Base-by-base conservation (phyloP, 2,888 invertebrate species). In the Harmothoe impar region DNA sequence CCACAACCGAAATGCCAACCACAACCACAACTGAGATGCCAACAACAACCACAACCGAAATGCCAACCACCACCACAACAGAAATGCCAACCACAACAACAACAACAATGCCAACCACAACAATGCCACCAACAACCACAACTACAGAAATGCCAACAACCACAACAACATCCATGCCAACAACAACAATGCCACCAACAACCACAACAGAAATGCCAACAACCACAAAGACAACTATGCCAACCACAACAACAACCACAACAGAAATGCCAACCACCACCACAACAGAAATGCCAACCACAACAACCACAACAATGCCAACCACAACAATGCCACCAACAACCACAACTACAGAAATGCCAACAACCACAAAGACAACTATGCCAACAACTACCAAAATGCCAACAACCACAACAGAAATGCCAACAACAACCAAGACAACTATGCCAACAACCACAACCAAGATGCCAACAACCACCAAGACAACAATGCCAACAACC, bases 71-170 rank as follows among this genome's bases (percentile, higher is more conserved):
- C 12, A 68, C 84, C 20, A 84, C 84, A 84, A 23, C 35, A 17
- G 17, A 15, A 23, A 20, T 35, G 20, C 23, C 84, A 33, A 62
- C 62, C 7, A 84, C 51, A 23, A 84, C 84, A 35, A 84, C 35
- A 43, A 33, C 78, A 17, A 78, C 78, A 78, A 78, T 35, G 17
- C 29, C 43, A 43, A 33, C 84, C 0, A 84, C 84, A 20, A 43
- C 84, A 33, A 84, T 35, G 17, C 17, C 84, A 23, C 7, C 43
- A 17, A 20, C 84, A 84, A 84, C 84, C 29, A 33, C 23, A 25
- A 33, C 84, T 7, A 84, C 84, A 84, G 33, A 31, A 20, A 84
- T 29, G 29, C 35, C 84, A 84, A 35, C 84, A 20, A 84, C 84
- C 0, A 84, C 84, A 5, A 51, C 7, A 1, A 33, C 84, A 33